Base-by-base conservation (phyloP, 1,140 invertebrate species). In the Trichonephila clavipes region DNA sequence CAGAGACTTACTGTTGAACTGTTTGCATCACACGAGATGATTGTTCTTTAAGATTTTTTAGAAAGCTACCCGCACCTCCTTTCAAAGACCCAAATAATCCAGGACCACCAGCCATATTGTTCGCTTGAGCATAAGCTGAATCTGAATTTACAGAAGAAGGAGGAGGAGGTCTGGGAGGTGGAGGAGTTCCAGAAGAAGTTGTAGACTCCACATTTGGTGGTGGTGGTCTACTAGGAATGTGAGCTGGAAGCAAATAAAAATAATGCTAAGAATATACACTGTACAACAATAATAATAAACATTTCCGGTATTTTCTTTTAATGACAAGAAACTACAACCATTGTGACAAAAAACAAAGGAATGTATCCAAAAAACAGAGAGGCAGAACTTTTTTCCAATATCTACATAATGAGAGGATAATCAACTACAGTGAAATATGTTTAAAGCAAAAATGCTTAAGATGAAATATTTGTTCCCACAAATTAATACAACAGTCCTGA, bases 1-100 rank as follows among this genome's bases (percentile, higher is more conserved):
- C 24, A 59, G 19, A 82, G 2, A 97, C 97, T 97, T 96, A 98
- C 97, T 98, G 98, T 95, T 99, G 98, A 83, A 99, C 98, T 58
- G 98, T 98, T 95, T 99, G 98, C 97, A 99, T 99, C 21, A 99
- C 98, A 97, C 99, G 99, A 24, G 97, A 98, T 12, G 98, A 99
- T 1, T 98, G 99, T 95, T 99, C 99, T 95, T 99, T 99, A 21
- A 99, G 96, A 95, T 99, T 99, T 95, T 99, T 99, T 72, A 99
- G 96, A 94, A 98, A 97, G 95, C 97, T 98, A 24, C 98, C 98
- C 61, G 98, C 98, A 81, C 98, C 98, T 51, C 98, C 98, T 95
- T 97, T 97, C 6, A 98, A 96, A 0, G 98, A 98, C 18, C 98
- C 98, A 95, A 98, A 98, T 19, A 98, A 95, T 7, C 95, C 94